phyloP scores from a whole-genome alignment of 2,888 invertebrate species.

The Marronus borbonicus region DNA sequence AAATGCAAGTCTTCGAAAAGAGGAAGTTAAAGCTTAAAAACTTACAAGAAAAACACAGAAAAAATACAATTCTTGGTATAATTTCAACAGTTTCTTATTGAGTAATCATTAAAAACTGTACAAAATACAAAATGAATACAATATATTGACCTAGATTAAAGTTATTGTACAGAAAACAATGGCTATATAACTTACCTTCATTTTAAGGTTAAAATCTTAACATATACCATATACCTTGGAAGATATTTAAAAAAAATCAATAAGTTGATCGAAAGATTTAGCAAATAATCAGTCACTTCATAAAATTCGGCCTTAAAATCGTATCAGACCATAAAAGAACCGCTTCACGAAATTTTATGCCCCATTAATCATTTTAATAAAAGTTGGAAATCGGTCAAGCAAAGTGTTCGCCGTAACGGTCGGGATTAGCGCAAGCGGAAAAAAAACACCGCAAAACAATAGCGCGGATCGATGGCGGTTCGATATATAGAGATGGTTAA shows the following conservation, averaged over 20 bases:
- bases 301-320: constrained; percentile 30
- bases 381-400: constrained; percentile 40
- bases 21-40: too few species aligned
- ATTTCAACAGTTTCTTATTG: too few species aligned
- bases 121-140: too few species aligned
- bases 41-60: too few species aligned
- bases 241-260: neutral
- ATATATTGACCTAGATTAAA: neutral
- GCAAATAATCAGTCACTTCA: constrained; percentile 15
- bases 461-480: neutral
- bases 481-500: neutral
- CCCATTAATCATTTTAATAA: constrained; percentile 33
- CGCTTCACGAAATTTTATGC: constrained; percentile 28
- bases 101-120: too few species aligned
- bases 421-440: neutral
- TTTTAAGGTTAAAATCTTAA: neutral
- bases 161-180: neutral
- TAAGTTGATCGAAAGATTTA: constrained; percentile 13
- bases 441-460: neutral
- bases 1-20: too few species aligned
- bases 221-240: neutral
- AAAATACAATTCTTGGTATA: too few species aligned
- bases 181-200: neutral
- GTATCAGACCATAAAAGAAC: neutral
- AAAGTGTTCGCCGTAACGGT: constrained; percentile 7